Conservation (phyloP, 2,888 invertebrate species). For the Tridacna crocea region DNA sequence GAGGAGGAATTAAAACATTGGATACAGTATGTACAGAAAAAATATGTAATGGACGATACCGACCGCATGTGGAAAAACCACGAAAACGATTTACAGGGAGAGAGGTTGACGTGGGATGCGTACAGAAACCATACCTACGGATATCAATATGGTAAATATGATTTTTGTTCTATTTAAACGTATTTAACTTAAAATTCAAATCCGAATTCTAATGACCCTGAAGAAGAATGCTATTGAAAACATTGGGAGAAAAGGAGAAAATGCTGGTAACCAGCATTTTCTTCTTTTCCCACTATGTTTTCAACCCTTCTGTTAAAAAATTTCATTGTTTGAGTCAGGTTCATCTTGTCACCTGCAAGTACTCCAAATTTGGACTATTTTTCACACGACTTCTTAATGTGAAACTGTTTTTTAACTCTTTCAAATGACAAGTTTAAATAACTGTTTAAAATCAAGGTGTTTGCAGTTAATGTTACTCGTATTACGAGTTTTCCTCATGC, state of each 20-base stretch:
- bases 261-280: neutral
- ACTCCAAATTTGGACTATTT: no score
- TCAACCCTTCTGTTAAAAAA: neutral
- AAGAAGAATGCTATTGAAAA: no score
- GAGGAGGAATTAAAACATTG: slow-evolving; percentile 96
- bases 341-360: no score
- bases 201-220: no score
- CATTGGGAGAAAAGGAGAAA: no score
- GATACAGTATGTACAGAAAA: slow-evolving; percentile 96
- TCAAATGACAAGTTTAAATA: no score
- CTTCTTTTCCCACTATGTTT: neutral
- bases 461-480: no score
- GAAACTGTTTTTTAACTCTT: no score
- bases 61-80: slow-evolving; percentile 96
- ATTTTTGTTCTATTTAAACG: neutral
- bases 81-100: slow-evolving; percentile 89
- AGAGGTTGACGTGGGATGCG: slow-evolving; percentile 91
- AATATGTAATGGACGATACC: slow-evolving; percentile 96
- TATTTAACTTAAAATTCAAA: neutral
- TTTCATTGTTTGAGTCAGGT: no score
- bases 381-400: no score
- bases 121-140: slow-evolving; percentile 93
- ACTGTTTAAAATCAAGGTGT: no score
- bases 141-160: slow-evolving; percentile 85
- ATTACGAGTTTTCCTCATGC: no score